Evolutionary conservation across 37 sponge, comb jelly and placozoan genomes (phyloP).

Genomic region (Axinella damicornis): DNA sequence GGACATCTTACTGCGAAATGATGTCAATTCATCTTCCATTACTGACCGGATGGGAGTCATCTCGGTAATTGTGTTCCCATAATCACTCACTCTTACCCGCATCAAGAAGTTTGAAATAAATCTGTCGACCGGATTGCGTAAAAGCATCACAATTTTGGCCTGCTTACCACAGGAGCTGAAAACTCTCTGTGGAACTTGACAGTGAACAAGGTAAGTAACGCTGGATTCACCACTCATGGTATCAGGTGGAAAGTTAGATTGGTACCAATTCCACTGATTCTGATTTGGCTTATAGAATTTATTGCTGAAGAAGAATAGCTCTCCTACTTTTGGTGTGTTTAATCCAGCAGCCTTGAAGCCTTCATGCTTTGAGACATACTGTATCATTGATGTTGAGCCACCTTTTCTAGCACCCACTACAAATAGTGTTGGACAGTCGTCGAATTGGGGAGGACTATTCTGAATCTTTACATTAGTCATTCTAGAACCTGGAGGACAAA

Average conservation of each 20-base stretch:
- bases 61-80: neutral
- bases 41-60: conserved; percentile 12
- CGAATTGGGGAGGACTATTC: conserved; percentile 29
- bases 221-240: conserved; percentile 51
- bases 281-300: conserved; percentile 7
- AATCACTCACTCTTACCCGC: neutral
- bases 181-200: conserved; percentile 47
- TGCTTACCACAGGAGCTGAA: conserved; percentile 47
- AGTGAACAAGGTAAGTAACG: conserved; percentile 42
- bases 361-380: conserved; percentile 81
- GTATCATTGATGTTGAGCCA: conserved; percentile 82
- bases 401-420: conserved; percentile 84
- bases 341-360: conserved; percentile 64
- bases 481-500: conserved; percentile 50
- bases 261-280: conserved; percentile 61
- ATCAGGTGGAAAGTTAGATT: conserved; percentile 10
- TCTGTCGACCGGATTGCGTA: conserved; percentile 49
- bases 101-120: conserved; percentile 64
- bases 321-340: conserved; percentile 67
- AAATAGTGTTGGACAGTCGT: conserved; percentile 80
- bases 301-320: conserved; percentile 72
- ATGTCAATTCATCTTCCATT: conserved; percentile 11
- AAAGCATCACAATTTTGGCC: conserved; percentile 43
- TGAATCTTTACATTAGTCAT: neutral
- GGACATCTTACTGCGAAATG: neutral